Evolutionary conservation across 2,113 vertebrate genomes (phyloP), one percentile per base, ranked within the genome.

Genomic region (Acanthisitta chloris): DNA sequence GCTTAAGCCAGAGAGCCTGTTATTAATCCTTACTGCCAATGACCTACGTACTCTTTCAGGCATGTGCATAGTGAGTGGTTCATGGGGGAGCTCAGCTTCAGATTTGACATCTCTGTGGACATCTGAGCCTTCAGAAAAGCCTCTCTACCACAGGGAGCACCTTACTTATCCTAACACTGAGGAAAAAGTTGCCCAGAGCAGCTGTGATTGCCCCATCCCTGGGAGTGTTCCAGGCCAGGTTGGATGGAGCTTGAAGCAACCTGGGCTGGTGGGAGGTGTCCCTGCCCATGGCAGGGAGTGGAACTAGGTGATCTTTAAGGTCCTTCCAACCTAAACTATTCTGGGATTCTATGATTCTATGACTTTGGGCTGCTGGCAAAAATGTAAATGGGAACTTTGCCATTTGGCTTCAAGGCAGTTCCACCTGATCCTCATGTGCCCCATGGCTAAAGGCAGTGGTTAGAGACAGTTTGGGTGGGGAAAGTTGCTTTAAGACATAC

Each of bases 211-310:
- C 46, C 48, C 34, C 62, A 42, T 34, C 46, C 58, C 45, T 81
- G 52, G 52, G 0, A 46, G 9, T 69, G 24, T 0, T 55, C 70
- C 15, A 38, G 34, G 20, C 54, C 62, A 48, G 17, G 54, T 0
- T 82, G n/a, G 69, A 29, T 13, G 9, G 58, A 10, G 43, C 18
- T 65, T 34, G 86, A 78, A 67, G 20, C n/a, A 40, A 1, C 24
- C 54, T 76, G 87, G 78, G 11, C 4, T 1, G 8, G 29, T 40
- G 62, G 70, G 0, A 61, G 20, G 11, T 76, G 54, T 40, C 40
- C 61, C 69, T 66, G 59, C 73, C 66, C 46, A 12, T 26, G 45
- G 43, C 34, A 52, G 20, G 36, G 13, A 10, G 28, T 40, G 36
- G 49, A 2, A 59, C 11, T 10, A 46, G 13, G 5, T 20, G 45